Percentiles rank a stretch among this genome's conserved stretches.
These are phyloP conservation scores for Ctenopoma kingsleyae DNA, from an alignment of 2,797 vertebrate genomes.

Conservation along the genomic window DNA sequence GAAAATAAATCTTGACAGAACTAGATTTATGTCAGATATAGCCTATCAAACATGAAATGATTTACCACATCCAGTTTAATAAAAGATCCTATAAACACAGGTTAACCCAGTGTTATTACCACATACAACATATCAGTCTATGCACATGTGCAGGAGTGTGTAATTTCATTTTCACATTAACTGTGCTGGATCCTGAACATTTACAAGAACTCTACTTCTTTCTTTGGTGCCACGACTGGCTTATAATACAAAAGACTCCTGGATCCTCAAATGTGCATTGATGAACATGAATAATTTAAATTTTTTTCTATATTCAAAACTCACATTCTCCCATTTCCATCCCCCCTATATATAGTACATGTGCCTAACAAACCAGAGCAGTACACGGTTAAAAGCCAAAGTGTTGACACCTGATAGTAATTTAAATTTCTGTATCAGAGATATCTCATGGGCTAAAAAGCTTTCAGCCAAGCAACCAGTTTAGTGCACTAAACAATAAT, in stretches of 20 bases:
- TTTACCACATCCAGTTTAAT: constrained; percentile 56
- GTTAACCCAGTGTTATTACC: constrained; percentile 60
- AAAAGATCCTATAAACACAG: constrained; percentile 60
- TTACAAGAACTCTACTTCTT: constrained; percentile 34
- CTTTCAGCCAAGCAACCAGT: constrained; percentile 15
- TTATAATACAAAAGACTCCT: constrained; percentile 49
- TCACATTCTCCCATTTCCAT: constrained; percentile 32
- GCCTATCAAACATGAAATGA: constrained; percentile 40
- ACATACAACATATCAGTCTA: constrained; percentile 41
- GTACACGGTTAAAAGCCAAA: constrained; percentile 12
- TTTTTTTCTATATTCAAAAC: constrained; percentile 35
- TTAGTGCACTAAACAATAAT: constrained; percentile 40
- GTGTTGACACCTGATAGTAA: constrained; percentile 40
- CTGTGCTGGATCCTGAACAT: constrained; percentile 34
- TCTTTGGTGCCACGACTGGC: constrained; percentile 72
- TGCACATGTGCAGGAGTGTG: constrained; percentile 39
- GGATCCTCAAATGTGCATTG: constrained; percentile 48
- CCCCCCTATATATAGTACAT: constrained; percentile 65
- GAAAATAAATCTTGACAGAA: constrained; percentile 22
- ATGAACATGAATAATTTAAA: constrained; percentile 30
- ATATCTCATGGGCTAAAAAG: constrained; percentile 28
- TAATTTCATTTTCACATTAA: constrained; percentile 26
- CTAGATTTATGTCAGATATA: constrained; percentile 35
- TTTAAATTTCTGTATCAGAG: constrained; percentile 52
- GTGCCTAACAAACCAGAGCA: constrained; percentile 45